Evolutionary conservation across 2,888 invertebrate species (phyloP).

Genomic region (Dromius quadrimaculatus): DNA sequence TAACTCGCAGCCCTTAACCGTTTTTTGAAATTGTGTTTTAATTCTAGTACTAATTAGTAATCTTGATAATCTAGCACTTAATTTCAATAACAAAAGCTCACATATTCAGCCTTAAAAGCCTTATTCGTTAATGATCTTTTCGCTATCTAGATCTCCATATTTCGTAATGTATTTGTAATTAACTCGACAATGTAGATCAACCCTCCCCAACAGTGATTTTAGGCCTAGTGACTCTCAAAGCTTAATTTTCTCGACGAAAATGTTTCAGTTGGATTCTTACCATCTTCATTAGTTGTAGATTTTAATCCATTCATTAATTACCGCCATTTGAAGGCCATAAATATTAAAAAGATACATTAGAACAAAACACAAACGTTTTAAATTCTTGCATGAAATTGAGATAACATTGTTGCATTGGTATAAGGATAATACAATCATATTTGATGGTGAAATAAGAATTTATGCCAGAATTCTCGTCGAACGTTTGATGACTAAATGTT

Average conservation of each 20-base stretch:
- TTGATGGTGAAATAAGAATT: too few species aligned
- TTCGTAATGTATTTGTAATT: not conserved
- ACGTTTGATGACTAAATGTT: too few species aligned
- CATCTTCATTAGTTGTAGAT: slow-evolving; percentile 18
- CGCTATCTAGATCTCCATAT: not conserved
- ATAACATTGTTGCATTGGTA: not conserved
- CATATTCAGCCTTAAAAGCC: not conserved
- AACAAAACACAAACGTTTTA: slow-evolving; percentile 28
- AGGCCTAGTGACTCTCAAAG: not conserved
- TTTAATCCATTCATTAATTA: slow-evolving; percentile 18
- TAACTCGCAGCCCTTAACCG: too few species aligned
- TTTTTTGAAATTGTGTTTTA: too few species aligned
- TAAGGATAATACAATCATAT: too few species aligned
- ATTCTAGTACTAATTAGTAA: too few species aligned
- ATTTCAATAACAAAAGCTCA: too few species aligned
- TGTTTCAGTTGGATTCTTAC: not conserved
- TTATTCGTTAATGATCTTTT: slow-evolving; percentile 1
- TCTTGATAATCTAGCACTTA: too few species aligned
- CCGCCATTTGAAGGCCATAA: slow-evolving; percentile 5
- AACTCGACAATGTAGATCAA: not conserved
- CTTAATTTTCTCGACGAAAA: slow-evolving; percentile 12
- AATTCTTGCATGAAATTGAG: slow-evolving; percentile 39
- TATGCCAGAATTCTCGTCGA: too few species aligned
- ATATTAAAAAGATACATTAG: slow-evolving; percentile 39
- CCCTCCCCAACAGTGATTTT: not conserved